A percentile compares a stretch with the other conserved stretches of the same genome.
phyloP scores from a whole-genome alignment of 2,888 invertebrate species.

The Mantis religiosa region DNA sequence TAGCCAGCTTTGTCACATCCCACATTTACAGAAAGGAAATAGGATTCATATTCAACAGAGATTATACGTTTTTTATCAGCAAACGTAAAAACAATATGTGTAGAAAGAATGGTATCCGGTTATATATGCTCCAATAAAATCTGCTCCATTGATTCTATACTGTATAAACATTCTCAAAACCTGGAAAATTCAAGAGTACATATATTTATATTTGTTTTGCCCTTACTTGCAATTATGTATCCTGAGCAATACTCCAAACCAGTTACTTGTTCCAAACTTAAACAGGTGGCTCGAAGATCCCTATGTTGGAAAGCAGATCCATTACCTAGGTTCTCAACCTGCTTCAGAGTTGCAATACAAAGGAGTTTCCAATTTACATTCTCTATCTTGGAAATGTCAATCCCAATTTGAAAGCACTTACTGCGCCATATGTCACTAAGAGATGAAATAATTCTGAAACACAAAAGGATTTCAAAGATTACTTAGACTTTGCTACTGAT shows the following conservation, averaged over 20 bases:
- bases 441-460: slow-evolving; percentile 22
- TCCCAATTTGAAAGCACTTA: slow-evolving; percentile 21
- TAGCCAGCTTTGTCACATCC: no score
- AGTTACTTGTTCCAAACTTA: slow-evolving; percentile 23
- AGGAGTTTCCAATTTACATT: slow-evolving; percentile 21
- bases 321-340: slow-evolving; percentile 11
- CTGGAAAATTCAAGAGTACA: no score
- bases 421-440: slow-evolving; percentile 21
- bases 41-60: no score
- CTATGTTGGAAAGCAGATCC: slow-evolving; percentile 21
- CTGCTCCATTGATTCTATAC: no score
- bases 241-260: slow-evolving; percentile 24
- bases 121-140: no score
- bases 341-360: slow-evolving; percentile 14
- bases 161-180: no score
- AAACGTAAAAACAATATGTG: no score
- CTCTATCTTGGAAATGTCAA: neutral
- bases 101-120: no score
- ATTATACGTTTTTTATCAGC: no score
- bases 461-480: neutral
- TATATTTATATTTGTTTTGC: no score
- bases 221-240: slow-evolving; percentile 26
- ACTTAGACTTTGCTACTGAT: no score
- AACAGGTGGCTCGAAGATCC: slow-evolving; percentile 16
- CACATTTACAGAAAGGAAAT: no score